Percentiles rank a stretch among this genome's conserved stretches.
These are phyloP conservation scores for Xerus rutilus DNA, from an alignment of 2,797 vertebrate genomes.

Conservation along the genomic window DNA sequence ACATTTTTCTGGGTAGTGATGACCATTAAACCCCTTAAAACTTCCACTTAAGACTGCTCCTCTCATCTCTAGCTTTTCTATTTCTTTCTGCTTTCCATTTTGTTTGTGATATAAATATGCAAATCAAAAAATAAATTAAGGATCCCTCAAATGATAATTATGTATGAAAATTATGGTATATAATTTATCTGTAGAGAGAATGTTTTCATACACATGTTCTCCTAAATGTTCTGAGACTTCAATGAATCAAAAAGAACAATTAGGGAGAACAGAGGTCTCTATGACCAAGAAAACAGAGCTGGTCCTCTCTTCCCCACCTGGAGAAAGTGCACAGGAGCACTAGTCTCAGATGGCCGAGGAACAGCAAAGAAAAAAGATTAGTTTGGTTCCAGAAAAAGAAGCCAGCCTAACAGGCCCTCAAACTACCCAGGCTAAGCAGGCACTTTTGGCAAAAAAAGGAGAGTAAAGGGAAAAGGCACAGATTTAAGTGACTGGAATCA, in stretches of 20 bases:
- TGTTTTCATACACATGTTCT: neutral
- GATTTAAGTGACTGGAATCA: conserved; percentile 94
- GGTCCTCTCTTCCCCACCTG: too few relatives aligned
- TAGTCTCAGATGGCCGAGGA: too few relatives aligned
- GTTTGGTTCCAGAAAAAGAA: too few relatives aligned
- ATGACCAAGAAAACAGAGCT: too few relatives aligned
- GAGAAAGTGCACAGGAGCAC: too few relatives aligned
- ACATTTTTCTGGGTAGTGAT: neutral
- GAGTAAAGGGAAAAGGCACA: conserved; percentile 90
- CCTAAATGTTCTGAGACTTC: neutral
- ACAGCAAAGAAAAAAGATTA: too few relatives aligned
- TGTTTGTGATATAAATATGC: neutral
- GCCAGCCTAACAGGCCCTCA: too few relatives aligned
- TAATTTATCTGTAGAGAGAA: neutral
- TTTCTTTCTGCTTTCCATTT: neutral
- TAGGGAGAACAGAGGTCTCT: neutral
- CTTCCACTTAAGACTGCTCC: neutral
- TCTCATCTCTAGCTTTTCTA: neutral
- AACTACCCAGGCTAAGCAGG: too few relatives aligned
- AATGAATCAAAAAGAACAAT: neutral
- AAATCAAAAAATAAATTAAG: neutral
- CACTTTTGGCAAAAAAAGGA: neutral
- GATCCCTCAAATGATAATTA: neutral
- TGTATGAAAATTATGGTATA: neutral
- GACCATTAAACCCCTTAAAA: neutral